Evolutionary conservation across 2,888 invertebrate species (phyloP).

Genomic region (Alviniconcha strummeri): DNA sequence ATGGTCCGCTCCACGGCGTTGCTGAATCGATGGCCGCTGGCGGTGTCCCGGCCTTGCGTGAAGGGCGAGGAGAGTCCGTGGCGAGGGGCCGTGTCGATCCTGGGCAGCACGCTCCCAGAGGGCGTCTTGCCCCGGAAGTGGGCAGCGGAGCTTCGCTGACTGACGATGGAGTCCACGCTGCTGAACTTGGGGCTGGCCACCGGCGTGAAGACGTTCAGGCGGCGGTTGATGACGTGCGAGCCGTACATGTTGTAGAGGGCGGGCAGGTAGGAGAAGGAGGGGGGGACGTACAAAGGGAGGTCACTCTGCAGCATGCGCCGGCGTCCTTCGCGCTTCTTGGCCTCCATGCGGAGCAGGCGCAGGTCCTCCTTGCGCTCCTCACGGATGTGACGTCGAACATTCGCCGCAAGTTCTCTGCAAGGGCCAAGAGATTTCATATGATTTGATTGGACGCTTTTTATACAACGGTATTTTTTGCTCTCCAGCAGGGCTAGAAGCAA

Average conservation of each 20-base stretch:
- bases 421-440: not conserved
- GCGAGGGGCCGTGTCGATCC: not conserved
- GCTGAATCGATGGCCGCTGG: not conserved
- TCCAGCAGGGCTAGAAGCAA: too few species aligned
- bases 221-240: conserved; percentile 13
- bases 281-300: conserved; percentile 36
- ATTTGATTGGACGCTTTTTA: too few species aligned
- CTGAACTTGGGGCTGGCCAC: not conserved
- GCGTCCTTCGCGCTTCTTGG: conserved; percentile 54
- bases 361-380: conserved; percentile 56
- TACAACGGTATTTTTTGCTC: too few species aligned
- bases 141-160: not conserved
- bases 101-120: not conserved
- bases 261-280: conserved; percentile 36
- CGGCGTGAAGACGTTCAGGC: not conserved
- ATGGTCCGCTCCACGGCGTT: not conserved
- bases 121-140: not conserved
- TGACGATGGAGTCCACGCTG: conserved; percentile 1
- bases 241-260: conserved; percentile 43
- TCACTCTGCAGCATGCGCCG: conserved; percentile 53
- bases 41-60: not conserved
- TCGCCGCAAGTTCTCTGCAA: conserved; percentile 46
- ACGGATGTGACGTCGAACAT: conserved; percentile 58
- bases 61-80: not conserved
- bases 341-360: conserved; percentile 51